Evolutionary conservation across 1,140 invertebrate species (phyloP).

Genomic region (Lepidurus apus): DNA sequence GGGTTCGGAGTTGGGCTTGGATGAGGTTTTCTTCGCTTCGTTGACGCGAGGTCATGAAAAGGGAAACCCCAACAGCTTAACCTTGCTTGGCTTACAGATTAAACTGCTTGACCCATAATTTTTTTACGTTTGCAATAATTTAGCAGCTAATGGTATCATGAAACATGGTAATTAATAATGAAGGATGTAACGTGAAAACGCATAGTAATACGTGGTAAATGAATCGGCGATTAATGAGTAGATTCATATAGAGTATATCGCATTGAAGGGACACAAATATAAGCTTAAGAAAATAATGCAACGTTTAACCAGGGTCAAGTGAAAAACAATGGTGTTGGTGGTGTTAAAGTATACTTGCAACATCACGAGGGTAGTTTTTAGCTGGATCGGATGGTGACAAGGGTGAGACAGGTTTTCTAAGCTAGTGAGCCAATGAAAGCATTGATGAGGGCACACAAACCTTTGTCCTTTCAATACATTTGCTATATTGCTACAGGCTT

Average conservation of each 20-base stretch:
- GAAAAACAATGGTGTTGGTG: too few species aligned
- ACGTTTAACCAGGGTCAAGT: too few species aligned
- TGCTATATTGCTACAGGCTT: not conserved
- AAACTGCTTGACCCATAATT: not conserved
- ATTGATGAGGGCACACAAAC: conserved; percentile 2
- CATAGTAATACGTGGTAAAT: too few species aligned
- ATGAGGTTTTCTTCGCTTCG: not conserved
- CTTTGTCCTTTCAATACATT: not conserved
- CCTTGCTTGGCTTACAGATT: not conserved
- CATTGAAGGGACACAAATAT: too few species aligned
- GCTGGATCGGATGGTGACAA: not conserved
- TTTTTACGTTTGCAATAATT: not conserved
- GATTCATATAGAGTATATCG: too few species aligned
- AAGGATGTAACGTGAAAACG: too few species aligned
- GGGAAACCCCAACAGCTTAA: not conserved
- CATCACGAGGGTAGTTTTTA: not conserved
- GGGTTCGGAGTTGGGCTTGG: not conserved
- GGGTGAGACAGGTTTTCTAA: not conserved
- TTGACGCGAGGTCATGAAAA: conserved; percentile 1
- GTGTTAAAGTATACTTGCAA: not conserved
- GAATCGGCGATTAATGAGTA: too few species aligned
- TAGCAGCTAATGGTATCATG: not conserved
- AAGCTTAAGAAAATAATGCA: too few species aligned
- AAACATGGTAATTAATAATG: not conserved
- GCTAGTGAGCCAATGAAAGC: not conserved